Evolutionary conservation across 2,797 vertebrate species (phyloP), one percentile per base, ranked within the genome.

Genomic region (Gobionotothen gibberifrons): DNA sequence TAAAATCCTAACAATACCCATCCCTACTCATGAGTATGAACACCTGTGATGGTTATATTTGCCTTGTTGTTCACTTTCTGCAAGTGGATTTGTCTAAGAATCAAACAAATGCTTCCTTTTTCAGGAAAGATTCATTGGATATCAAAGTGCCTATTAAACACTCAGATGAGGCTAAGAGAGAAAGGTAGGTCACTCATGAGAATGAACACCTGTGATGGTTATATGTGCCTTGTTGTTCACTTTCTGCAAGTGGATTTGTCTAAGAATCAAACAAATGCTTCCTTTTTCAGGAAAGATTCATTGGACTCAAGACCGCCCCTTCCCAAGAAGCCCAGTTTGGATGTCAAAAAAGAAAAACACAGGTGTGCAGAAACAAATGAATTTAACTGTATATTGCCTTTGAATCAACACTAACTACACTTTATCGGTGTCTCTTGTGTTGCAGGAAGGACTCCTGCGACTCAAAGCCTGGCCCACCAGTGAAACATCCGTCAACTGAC

Each of bases 381-480:
- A 47, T 19, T 15, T 12, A 8, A 10, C 42, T n/a, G 12, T 26
- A 21, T 42, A 22, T 10, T 46, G 32, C 13, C 3, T 15, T 51
- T 47, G 16, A 9, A 40, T 51, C 10, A 12, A 16, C 7, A 40
- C 69, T 2, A 7, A 26, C 26, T 26, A 26, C 26, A 26, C 26
- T 53, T 5, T 4, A 16, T 47, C 44, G 49, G 9, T 4, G 16
- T 51, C 26, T 72, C 3, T 74, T 69, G 69, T 75, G 40, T 64
- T 89, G 19, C 67, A 95, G 95, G 79, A 95, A 91, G 77, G 93
- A 95, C 49, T 94, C 93, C 1, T 73, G 77, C 3, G 93, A 95
- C 51, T 88, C 78, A 1, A 95, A 92, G 76, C 79, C 89, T 10
- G 74, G 63, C 16, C 93, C 81, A 5, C 72, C 81, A 58, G 69